Base-by-base conservation (phyloP, 2,797 vertebrate genomes). In the Acipenser ruthenus region DNA sequence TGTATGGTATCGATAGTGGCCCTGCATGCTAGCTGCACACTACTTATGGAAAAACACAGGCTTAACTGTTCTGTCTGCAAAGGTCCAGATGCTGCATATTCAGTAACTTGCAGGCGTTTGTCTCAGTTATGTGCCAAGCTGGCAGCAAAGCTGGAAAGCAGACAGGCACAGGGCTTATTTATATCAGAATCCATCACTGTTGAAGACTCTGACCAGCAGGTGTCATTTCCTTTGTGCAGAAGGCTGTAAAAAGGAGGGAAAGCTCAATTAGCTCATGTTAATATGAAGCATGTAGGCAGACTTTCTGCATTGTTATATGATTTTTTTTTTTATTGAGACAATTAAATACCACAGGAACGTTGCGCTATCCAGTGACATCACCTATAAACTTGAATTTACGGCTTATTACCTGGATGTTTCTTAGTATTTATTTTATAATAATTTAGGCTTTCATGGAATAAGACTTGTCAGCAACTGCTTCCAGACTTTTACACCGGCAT, bases 21-120 rank as follows among this genome's bases (percentile, higher is more conserved):
- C 37, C 10, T 58, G 10, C 12, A 13, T 58, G 15, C 15, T 58
- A 60, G 56, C 66, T 77, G 75, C 68, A 72, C 65, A 52, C 48
- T 15, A 63, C 50, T 10, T 6, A 59, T 50, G 62, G 69, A 67
- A 67, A 3, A 48, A 58, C 13, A 56, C 70, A 64, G n/a, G 64
- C 62, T 50, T 60, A 64, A 58, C 55, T 58, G 37, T 37, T n/a
- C 55, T 58, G 55, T 58, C 55, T 58, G 15, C 11, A 58, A 58
- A n/a, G 55, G 37, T 7, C 64, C 67, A 63, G 52, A 66, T 50
- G 49, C 52, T 52, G 12, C 59, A n/a, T 59, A 8, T 8, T 60
- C 56, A 18, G 62, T 13, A 13, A 53, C 67, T 60, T 60, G 64
- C 23, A 51, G 51, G 60, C 12, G 15, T n/a, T 58, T 58, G 64